Percentiles rank a stretch among this genome's conserved stretches.
Conservation (phyloP, 2,797 vertebrate genomes). For the Silurus lanzhouensis region DNA sequence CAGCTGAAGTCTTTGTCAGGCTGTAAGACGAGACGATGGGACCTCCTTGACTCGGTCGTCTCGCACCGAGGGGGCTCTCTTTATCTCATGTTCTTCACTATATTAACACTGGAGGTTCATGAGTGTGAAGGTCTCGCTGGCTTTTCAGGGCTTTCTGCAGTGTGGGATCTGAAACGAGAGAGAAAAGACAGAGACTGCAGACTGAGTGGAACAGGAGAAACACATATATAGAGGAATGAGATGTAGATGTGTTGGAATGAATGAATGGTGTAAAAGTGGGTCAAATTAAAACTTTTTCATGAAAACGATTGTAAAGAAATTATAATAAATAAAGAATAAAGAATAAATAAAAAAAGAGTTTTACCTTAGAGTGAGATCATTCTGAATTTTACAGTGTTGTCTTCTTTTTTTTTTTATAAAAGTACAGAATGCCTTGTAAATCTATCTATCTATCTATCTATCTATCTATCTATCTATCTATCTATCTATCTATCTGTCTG, state of each 20-base stretch:
- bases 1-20: slow-evolving; percentile 42
- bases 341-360: neutral
- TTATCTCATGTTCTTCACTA: neutral
- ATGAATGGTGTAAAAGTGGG: neutral
- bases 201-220: neutral
- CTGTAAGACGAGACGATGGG: slow-evolving; percentile 53
- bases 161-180: slow-evolving; percentile 3
- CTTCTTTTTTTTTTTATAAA: neutral
- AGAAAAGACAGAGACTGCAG: neutral
- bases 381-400: neutral
- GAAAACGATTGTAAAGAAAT: neutral
- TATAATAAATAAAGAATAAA: neutral
- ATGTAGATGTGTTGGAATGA: neutral
- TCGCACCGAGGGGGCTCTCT: slow-evolving; percentile 19
- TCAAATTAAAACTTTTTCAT: neutral
- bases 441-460: neutral
- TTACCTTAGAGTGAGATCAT: neutral
- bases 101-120: neutral
- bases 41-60: slow-evolving; percentile 25
- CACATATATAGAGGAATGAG: neutral
- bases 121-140: slow-evolving; percentile 1
- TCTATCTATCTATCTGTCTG: no score
- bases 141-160: neutral
- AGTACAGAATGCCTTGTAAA: neutral
- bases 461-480: no score